Evolutionary conservation across 2,113 vertebrate species (phyloP).

Genomic region (Mesocricetus auratus): DNA sequence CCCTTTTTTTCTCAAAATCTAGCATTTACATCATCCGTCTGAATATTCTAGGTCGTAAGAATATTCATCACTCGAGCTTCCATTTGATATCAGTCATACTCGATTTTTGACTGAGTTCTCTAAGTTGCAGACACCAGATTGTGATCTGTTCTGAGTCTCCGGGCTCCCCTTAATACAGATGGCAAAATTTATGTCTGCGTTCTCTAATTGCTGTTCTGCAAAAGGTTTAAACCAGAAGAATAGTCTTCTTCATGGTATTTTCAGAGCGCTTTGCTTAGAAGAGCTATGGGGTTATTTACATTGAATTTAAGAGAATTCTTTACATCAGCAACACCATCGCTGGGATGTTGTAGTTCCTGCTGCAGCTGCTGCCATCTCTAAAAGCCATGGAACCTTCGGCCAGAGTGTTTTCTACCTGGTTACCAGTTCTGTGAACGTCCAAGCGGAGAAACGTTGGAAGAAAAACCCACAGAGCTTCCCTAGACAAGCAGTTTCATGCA

Average conservation of each 20-base stretch:
- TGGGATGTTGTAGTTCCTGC: background rate
- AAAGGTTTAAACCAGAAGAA: no score
- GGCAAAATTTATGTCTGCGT: conserved; percentile 88
- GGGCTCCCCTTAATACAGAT: conserved; percentile 94
- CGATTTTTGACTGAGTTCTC: no score
- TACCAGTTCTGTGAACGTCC: background rate
- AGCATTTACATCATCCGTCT: conserved; percentile 91
- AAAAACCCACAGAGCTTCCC: background rate
- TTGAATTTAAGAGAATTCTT: background rate
- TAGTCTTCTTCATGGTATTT: background rate
- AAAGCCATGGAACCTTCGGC: background rate
- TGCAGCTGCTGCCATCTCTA: background rate
- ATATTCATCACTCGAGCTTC: conserved; percentile 97
- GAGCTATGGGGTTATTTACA: background rate
- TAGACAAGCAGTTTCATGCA: background rate
- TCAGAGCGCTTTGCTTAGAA: background rate
- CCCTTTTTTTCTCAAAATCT: conserved; percentile 93
- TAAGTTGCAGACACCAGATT: no score
- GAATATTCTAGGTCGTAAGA: conserved; percentile 95
- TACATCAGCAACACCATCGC: background rate
- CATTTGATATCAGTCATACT: conserved; percentile 98
- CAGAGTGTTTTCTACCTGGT: background rate
- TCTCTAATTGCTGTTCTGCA: no score
- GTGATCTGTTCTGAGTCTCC: conserved; percentile 88
- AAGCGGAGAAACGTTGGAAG: background rate